A percentile compares a stretch with the other conserved stretches of the same genome.
These are phyloP conservation scores for Onchidella celtica DNA, from an alignment of 2,888 invertebrate genomes.

Conservation along the genomic window DNA sequence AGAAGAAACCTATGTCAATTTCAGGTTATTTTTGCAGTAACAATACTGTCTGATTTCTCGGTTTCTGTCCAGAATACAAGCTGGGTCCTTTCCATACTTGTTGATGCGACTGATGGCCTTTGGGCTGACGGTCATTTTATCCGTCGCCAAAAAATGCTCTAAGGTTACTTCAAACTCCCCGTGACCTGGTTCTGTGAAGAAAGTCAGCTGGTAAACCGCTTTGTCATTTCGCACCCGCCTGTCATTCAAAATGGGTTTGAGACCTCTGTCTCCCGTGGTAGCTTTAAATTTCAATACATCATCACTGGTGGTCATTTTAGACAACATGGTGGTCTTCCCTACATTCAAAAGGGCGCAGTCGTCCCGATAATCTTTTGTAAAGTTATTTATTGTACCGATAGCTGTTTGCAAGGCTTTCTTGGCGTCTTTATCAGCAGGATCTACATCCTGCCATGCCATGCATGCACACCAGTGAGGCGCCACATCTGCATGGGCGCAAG, in stretches of 20 bases:
- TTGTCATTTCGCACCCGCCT: conserved; percentile 84
- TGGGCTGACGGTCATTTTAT: conserved; percentile 85
- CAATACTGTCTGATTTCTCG: conserved; percentile 90
- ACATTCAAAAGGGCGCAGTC: conserved; percentile 21
- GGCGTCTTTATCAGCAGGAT: conserved; percentile 81
- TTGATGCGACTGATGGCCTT: conserved; percentile 89
- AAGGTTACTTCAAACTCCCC: conserved; percentile 92
- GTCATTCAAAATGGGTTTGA: conserved; percentile 85
- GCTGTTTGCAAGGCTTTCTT: conserved; percentile 81
- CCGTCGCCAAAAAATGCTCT: conserved; percentile 83
- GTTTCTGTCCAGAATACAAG: conserved; percentile 86
- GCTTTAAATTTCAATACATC: conserved; percentile 86
- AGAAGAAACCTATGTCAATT: background rate
- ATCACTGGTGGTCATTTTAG: background rate
- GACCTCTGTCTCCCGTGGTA: conserved; percentile 91
- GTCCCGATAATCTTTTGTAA: conserved; percentile 8
- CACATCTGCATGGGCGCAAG: conserved; percentile 92
- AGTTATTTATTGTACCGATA: conserved; percentile 10
- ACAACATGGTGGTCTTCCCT: background rate
- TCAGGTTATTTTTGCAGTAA: conserved; percentile 83
- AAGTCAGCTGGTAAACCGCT: conserved; percentile 90
- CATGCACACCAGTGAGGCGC: conserved; percentile 98
- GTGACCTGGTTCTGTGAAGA: conserved; percentile 87
- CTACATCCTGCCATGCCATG: conserved; percentile 88
- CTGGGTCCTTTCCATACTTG: conserved; percentile 90